A percentile compares a stretch with the other conserved stretches of the same genome.
phyloP scores from a whole-genome alignment of 2,888 invertebrate genomes.

The Dione vanillae region DNA sequence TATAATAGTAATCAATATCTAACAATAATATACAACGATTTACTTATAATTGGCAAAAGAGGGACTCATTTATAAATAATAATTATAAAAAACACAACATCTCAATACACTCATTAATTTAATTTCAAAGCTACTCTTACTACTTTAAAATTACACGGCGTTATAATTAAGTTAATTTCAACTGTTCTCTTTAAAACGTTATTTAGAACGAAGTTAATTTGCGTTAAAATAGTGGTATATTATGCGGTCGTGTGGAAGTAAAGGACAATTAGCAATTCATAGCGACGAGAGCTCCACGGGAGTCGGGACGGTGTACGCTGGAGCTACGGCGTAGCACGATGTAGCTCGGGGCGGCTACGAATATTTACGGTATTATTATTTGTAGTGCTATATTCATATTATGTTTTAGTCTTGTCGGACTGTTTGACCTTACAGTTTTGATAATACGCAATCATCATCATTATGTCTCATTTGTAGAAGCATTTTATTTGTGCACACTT shows the following conservation, averaged over 20 bases:
- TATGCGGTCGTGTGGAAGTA: conserved; percentile 25
- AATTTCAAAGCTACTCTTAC: not conserved
- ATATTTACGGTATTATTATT: conserved; percentile 5
- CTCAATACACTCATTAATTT: not conserved
- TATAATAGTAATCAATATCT: too few relatives aligned
- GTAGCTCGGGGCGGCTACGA: not conserved
- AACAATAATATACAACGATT: too few relatives aligned
- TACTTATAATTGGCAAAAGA: too few relatives aligned
- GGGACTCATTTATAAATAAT: not conserved
- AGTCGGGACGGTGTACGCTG: not conserved
- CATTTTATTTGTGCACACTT: too few relatives aligned
- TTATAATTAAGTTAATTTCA: conserved; percentile 13
- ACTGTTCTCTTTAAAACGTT: conserved; percentile 10
- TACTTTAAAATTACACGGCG: not conserved
- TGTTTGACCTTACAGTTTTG: not conserved
- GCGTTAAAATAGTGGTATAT: conserved; percentile 30
- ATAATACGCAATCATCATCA: too few relatives aligned
- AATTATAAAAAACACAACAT: not conserved
- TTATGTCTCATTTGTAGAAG: too few relatives aligned
- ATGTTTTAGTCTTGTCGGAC: not conserved
- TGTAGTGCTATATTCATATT: not conserved
- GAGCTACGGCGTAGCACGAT: not conserved
- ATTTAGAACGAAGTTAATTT: conserved; percentile 17
- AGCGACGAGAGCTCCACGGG: conserved; percentile 17
- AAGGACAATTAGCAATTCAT: conserved; percentile 29